These are phyloP conservation scores for Marmota monax DNA, from an alignment of 2,113 vertebrate species.

Conservation along the genomic window DNA sequence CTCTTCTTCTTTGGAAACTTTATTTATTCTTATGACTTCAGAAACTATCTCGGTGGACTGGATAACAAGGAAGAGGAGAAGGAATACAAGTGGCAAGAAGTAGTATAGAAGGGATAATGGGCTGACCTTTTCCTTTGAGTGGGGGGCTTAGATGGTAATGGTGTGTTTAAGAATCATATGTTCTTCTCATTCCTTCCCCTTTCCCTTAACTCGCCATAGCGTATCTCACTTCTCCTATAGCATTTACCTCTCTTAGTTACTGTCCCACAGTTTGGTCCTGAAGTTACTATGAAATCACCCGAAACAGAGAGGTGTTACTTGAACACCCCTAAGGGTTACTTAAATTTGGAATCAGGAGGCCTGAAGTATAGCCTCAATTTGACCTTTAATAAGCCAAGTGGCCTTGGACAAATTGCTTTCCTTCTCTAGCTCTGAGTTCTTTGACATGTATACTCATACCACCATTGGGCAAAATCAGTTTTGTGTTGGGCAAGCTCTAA, in stretches of 20 bases:
- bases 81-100: not conserved
- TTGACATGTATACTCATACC: not conserved
- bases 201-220: not conserved
- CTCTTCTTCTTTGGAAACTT: not conserved
- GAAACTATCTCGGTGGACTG: not conserved
- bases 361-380: not conserved
- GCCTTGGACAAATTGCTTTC: constrained; percentile 15
- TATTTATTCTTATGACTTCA: constrained; percentile 3
- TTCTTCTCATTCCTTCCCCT: not conserved
- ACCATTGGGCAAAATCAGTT: not conserved
- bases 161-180: constrained; percentile 8
- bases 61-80: not conserved
- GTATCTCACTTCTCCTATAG: not conserved
- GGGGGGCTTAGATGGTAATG: not conserved
- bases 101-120: not conserved
- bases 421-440: not conserved
- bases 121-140: not conserved
- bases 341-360: constrained; percentile 12
- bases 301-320: not conserved
- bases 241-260: not conserved
- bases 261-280: not conserved
- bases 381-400: not conserved
- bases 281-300: not conserved
- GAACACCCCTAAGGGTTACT: not conserved
- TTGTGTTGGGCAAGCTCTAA: not conserved